Base-by-base conservation (phyloP, 1,140 invertebrate species). In the Caenorhabditis tropicalis region DNA sequence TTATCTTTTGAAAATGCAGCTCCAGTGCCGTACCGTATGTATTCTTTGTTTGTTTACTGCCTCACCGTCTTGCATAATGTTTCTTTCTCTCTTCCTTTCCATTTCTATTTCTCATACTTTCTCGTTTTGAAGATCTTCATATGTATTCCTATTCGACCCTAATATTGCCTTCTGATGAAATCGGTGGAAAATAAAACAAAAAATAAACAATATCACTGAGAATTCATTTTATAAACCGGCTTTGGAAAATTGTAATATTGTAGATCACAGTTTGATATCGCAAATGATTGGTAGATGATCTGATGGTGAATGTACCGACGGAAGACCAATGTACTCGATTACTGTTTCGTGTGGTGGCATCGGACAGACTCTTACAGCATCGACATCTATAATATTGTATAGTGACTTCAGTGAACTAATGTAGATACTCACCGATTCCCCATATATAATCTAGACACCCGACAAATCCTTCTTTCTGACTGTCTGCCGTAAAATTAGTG, bases 101-200 rank as follows among this genome's bases (percentile, higher is more conserved):
- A 21, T n/a, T 46, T 74, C n/a, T 21, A 7, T 74, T 27, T 19
- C 43, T 24, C 36, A 33, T 4, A 27, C 15, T 65, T 33, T 65
- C 58, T 36, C 31, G 12, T 46, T n/a, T 74, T 46, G 10, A 74
- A 74, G 65, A 74, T 74, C 65, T 74, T 74, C 65, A 74, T n/a
- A 24, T 46, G 33, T 74, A 74, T 74, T 74, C 9, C 36, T 74
- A 43, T 10, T 27, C 33, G 65, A 74, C 33, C 65, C 65, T 43
- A 74, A 74, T 27, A 74, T 74, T 74, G 65, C 65, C 65, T 74
- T 74, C 36, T 74, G 65, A 33, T 74, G 65, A 74, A 27, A 74
- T 74, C 65, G 65, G 65, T 74, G 65, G 65, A 65, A 65, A 33
- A 15, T 21, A 21, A 19, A 74, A 9, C 2, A 43, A 43, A 24